These are phyloP conservation scores for Torymus auratus DNA, from an alignment of 2,888 invertebrate species.

Conservation along the genomic window DNA sequence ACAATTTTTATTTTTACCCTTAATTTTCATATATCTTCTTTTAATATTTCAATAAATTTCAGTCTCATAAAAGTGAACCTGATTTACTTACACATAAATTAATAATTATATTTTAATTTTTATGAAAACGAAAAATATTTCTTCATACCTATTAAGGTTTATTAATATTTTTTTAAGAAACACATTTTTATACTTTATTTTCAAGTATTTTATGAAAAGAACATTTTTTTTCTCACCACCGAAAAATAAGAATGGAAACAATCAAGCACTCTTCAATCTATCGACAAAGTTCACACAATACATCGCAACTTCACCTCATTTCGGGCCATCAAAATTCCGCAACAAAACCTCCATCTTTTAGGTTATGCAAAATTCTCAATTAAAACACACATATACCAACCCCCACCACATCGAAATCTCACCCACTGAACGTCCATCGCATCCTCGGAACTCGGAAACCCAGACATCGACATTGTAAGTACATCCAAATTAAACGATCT, in stretches of 20 bases:
- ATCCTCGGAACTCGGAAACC: no score
- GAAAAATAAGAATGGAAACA: slow-evolving; percentile 24
- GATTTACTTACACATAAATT: no score
- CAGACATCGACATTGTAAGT: no score
- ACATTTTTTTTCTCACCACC: background rate
- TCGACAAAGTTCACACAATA: slow-evolving; percentile 13
- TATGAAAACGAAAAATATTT: no score
- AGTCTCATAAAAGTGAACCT: no score
- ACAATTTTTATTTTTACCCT: slow-evolving; percentile 6
- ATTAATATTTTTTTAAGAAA: no score
- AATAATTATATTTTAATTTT: no score
- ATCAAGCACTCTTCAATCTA: background rate
- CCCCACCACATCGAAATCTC: background rate
- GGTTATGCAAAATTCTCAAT: slow-evolving; percentile 42
- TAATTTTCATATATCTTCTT: background rate
- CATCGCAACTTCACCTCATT: background rate
- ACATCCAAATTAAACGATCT: no score
- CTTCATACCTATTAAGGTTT: no score
- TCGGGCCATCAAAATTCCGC: slow-evolving; percentile 39
- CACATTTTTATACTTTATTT: no score
- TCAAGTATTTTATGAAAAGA: no score
- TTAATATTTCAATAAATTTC: no score
- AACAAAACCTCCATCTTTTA: slow-evolving; percentile 25
- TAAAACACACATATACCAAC: background rate
- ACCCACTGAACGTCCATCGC: background rate